Percentiles rank a stretch among this genome's conserved stretches.
Conservation (phyloP, 2,888 invertebrate species). For the Prosopocoilus inquinatus region DNA sequence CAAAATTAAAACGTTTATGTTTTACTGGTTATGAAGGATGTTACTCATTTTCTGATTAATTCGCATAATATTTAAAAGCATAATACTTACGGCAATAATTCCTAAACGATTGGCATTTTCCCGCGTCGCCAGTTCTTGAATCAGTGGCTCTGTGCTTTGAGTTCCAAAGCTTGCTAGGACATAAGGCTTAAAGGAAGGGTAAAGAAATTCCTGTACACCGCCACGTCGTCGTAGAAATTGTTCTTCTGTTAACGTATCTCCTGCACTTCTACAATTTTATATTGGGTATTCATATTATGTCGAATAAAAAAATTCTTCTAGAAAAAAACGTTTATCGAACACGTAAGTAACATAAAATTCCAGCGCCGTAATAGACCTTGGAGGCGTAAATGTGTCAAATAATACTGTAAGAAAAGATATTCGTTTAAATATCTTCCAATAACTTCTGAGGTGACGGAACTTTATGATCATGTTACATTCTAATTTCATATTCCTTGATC, state of each 20-base stretch:
- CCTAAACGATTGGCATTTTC: constrained; percentile 74
- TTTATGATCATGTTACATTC: no score
- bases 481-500: no score
- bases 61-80: background rate
- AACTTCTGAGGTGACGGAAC: no score
- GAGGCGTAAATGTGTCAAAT: no score
- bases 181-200: constrained; percentile 60
- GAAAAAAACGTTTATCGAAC: no score
- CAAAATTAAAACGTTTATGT: no score
- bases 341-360: no score
- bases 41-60: background rate
- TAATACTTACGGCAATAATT: constrained; percentile 55
- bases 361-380: no score
- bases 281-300: constrained; percentile 14
- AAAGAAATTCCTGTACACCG: constrained; percentile 59
- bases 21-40: no score
- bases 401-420: no score
- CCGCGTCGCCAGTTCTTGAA: constrained; percentile 66
- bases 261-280: constrained; percentile 47
- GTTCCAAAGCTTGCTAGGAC: constrained; percentile 61
- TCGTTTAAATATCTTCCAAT: no score
- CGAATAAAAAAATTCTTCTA: constrained; percentile 17
- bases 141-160: constrained; percentile 58
- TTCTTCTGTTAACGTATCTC: constrained; percentile 62
- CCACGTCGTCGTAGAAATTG: constrained; percentile 61